Conservation (phyloP, 2,888 invertebrate genomes). For the Plebejus argus region DNA sequence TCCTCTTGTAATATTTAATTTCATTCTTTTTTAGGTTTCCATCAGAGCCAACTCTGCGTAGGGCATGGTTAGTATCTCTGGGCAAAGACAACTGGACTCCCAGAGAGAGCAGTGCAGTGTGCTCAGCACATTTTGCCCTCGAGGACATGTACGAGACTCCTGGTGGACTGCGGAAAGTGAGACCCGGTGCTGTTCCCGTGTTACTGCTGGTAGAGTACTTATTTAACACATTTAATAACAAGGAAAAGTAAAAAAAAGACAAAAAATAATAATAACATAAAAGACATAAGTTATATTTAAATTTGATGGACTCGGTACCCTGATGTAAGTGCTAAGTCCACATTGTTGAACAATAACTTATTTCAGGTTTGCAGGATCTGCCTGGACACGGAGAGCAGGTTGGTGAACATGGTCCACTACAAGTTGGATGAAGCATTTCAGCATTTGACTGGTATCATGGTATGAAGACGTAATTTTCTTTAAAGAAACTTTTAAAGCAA, state of each 20-base stretch:
- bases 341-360: not conserved
- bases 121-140: slow-evolving; percentile 62
- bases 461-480: slow-evolving; percentile 44
- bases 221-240: not conserved
- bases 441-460: slow-evolving; percentile 58
- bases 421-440: slow-evolving; percentile 56
- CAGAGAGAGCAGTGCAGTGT: slow-evolving; percentile 57
- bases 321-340: too few relatives aligned
- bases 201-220: slow-evolving; percentile 48
- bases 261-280: too few relatives aligned
- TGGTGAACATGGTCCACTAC: slow-evolving; percentile 53
- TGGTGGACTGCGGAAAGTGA: slow-evolving; percentile 57
- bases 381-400: slow-evolving; percentile 51
- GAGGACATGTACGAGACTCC: slow-evolving; percentile 63
- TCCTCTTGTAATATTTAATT: not conserved
- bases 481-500: too few relatives aligned
- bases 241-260: too few relatives aligned
- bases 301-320: too few relatives aligned
- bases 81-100: slow-evolving; percentile 56
- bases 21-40: slow-evolving; percentile 56
- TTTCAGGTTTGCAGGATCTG: slow-evolving; percentile 66
- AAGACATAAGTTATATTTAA: too few relatives aligned
- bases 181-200: slow-evolving; percentile 59
- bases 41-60: slow-evolving; percentile 49
- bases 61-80: slow-evolving; percentile 59